Conservation (phyloP, 1,140 invertebrate species). For the Macrobrachium nipponense region DNA sequence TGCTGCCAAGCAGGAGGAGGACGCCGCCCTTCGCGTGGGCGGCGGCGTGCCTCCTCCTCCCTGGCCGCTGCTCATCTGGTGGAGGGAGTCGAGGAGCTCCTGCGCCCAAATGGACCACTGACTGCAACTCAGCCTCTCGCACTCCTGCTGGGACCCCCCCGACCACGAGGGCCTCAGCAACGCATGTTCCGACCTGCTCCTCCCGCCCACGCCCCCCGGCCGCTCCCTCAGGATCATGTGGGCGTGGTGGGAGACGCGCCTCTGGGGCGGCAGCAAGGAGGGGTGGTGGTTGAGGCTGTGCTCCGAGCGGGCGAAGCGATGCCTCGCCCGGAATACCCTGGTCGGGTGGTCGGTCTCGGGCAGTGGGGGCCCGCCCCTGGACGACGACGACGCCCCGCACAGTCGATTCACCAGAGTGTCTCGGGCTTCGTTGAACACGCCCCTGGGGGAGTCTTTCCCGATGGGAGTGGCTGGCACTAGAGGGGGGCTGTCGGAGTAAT, state of each 20-base stretch:
- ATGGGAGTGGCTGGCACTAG: conserved; percentile 25
- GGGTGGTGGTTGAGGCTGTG: conserved; percentile 40
- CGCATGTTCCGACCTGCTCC: conserved; percentile 46
- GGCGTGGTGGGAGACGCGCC: conserved; percentile 33
- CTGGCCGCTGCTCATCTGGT: conserved; percentile 44
- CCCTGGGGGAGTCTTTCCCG: conserved; percentile 47
- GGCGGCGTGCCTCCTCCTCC: no score
- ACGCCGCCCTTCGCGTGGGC: not conserved
- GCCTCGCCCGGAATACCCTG: conserved; percentile 42
- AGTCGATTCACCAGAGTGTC: conserved; percentile 53
- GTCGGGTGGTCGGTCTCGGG: conserved; percentile 58
- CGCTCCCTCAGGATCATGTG: conserved; percentile 2
- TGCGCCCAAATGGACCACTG: conserved; percentile 55
- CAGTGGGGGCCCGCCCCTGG: conserved; percentile 45
- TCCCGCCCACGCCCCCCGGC: conserved; percentile 32
- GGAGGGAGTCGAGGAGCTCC: conserved; percentile 52
- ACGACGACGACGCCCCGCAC: conserved; percentile 31
- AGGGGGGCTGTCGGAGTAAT: conserved; percentile 56
- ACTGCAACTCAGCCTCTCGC: not conserved
- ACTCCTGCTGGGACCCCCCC: not conserved
- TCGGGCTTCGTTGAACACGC: conserved; percentile 51
- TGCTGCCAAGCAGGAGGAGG: not conserved
- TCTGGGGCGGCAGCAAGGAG: conserved; percentile 22
- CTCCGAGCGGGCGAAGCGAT: conserved; percentile 51
- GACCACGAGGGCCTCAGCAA: conserved; percentile 27